Conservation (phyloP, 2,797 vertebrate genomes). For the Calcarius lapponicus region DNA sequence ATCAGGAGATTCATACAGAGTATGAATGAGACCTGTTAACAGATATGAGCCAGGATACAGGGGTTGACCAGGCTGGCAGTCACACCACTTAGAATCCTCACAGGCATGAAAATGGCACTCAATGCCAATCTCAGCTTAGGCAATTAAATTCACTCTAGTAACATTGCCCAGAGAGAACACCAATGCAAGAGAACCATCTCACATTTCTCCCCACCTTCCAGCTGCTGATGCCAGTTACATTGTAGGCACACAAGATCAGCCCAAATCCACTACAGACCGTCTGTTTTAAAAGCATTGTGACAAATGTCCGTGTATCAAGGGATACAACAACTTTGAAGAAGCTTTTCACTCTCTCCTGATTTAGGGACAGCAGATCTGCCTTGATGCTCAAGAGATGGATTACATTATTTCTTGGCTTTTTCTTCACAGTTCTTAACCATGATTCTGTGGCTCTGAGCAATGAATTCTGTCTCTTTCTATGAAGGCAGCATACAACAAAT, state of each 20-base stretch:
- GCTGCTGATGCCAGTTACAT: neutral
- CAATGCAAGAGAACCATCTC: neutral
- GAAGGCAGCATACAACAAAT: neutral
- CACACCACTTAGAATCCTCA: neutral
- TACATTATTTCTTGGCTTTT: neutral
- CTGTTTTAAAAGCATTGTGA: neutral
- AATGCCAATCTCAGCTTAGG: neutral
- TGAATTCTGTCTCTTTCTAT: neutral
- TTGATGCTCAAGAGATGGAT: neutral
- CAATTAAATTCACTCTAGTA: neutral
- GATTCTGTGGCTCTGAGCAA: neutral
- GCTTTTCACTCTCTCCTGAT: neutral
- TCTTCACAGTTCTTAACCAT: neutral
- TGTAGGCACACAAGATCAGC: neutral
- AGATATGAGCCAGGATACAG: neutral
- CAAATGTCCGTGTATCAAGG: neutral
- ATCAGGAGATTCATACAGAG: rapidly evolving
- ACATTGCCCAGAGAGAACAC: neutral
- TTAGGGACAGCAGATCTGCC: conserved; percentile 2
- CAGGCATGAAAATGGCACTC: neutral
- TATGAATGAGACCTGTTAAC: neutral
- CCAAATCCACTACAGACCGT: neutral
- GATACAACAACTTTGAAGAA: neutral
- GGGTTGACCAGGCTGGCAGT: neutral
- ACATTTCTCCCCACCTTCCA: neutral